Evolutionary conservation across 2,797 vertebrate genomes (phyloP).

Genomic region (Geotria australis): DNA sequence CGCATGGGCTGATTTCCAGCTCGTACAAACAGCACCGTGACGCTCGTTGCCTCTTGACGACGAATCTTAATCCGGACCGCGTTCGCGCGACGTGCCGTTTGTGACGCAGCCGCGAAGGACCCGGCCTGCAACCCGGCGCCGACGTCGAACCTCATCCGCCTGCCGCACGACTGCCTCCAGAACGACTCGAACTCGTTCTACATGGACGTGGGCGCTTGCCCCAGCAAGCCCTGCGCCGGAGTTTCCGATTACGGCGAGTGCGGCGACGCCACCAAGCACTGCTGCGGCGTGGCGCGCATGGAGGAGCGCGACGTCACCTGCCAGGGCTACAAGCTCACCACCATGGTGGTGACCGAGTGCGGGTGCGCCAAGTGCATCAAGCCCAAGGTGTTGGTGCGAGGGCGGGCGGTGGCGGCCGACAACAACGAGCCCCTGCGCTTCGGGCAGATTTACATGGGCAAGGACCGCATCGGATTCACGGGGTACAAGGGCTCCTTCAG

Average conservation of each 20-base stretch:
- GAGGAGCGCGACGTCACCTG: constrained; percentile 30
- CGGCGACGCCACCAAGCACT: constrained; percentile 17
- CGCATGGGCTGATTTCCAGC: too few species aligned
- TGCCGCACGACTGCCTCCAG: constrained; percentile 41
- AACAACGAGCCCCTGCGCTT: constrained; percentile 47
- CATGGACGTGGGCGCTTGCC: constrained; percentile 47
- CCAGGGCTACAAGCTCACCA: constrained; percentile 26
- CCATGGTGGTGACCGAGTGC: constrained; percentile 38
- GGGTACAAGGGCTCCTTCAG: constrained; percentile 71
- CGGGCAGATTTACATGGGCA: constrained; percentile 45
- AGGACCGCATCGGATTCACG: constrained; percentile 41
- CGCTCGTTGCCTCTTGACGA: too few species aligned
- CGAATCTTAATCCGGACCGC: background rate
- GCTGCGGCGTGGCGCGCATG: constrained; percentile 37
- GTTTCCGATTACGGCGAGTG: constrained; percentile 19
- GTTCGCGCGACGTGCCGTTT: background rate
- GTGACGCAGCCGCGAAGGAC: constrained; percentile 22
- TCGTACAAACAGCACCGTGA: too few species aligned
- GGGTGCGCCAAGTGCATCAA: constrained; percentile 40
- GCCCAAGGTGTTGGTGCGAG: constrained; percentile 37
- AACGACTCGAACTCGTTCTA: constrained; percentile 19
- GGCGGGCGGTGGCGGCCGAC: constrained; percentile 37
- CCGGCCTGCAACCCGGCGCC: constrained; percentile 34
- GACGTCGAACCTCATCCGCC: constrained; percentile 28
- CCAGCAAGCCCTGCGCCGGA: constrained; percentile 24